A percentile compares a stretch with the other conserved stretches of the same genome.
These are phyloP conservation scores for Botrylloides violaceus DNA, from an alignment of 23 tunicate genomes.

Conservation along the genomic window DNA sequence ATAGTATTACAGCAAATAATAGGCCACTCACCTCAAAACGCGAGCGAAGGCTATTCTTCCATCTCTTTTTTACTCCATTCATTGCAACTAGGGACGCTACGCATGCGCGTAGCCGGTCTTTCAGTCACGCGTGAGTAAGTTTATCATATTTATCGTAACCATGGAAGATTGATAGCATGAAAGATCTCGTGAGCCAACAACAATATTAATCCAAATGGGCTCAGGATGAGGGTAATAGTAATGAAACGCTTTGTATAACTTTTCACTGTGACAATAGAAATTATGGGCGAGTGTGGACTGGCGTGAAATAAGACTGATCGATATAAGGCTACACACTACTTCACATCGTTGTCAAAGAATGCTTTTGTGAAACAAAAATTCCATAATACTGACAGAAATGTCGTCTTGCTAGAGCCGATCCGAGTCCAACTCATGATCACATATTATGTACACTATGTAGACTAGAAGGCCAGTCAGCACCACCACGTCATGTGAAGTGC, in stretches of 20 bases:
- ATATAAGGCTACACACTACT: too few relatives aligned
- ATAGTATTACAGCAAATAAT: slow-evolving; percentile 4
- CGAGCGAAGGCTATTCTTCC: slow-evolving; percentile 23
- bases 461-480: too few relatives aligned
- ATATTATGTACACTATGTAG: too few relatives aligned
- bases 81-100: slow-evolving; percentile 62
- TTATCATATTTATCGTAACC: slow-evolving; percentile 12
- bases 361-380: too few relatives aligned
- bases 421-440: too few relatives aligned
- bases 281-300: not conserved
- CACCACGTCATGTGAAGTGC: too few relatives aligned
- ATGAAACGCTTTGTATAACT: not conserved
- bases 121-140: slow-evolving; percentile 18
- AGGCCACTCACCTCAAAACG: not conserved
- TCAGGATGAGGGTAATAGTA: not conserved
- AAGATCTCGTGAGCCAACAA: not conserved
- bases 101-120: slow-evolving; percentile 53
- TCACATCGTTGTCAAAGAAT: too few relatives aligned
- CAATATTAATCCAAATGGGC: slow-evolving; percentile 12
- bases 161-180: slow-evolving; percentile 4
- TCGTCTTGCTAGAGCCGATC: too few relatives aligned
- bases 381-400: too few relatives aligned
- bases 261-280: not conserved
- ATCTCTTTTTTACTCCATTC: slow-evolving; percentile 18
- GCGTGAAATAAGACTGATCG: not conserved